Evolutionary conservation across 2,888 invertebrate genomes (phyloP).

Genomic region (Ctena decussata): DNA sequence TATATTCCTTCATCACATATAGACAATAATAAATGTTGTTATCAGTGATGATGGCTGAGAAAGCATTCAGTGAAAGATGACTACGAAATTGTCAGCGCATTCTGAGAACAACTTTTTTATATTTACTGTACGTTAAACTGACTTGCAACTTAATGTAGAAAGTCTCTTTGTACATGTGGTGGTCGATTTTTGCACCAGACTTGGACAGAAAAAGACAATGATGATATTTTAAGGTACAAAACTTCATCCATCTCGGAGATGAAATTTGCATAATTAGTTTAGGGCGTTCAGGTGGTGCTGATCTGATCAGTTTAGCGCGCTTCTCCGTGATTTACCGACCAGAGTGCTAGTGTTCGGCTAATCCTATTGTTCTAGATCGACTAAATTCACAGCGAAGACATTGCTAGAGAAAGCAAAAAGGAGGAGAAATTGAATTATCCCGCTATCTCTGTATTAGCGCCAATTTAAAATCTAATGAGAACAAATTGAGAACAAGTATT

Average conservation of each 20-base stretch:
- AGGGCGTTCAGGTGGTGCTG: background rate
- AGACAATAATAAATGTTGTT: no score
- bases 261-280: slow-evolving; percentile 64
- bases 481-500: slow-evolving; percentile 59
- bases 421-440: slow-evolving; percentile 61
- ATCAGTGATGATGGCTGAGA: no score
- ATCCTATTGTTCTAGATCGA: slow-evolving; percentile 58
- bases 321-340: slow-evolving; percentile 60
- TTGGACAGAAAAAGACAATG: slow-evolving; percentile 34
- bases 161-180: no score
- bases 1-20: no score
- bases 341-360: slow-evolving; percentile 23
- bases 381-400: slow-evolving; percentile 21
- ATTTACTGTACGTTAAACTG: no score
- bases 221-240: slow-evolving; percentile 52
- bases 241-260: slow-evolving; percentile 42
- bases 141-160: no score
- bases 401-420: slow-evolving; percentile 6
- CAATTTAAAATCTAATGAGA: slow-evolving; percentile 70
- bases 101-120: no score
- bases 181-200: background rate
- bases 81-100: no score
- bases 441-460: slow-evolving; percentile 58
- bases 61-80: no score
- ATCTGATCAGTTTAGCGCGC: slow-evolving; percentile 9